These are phyloP conservation scores for Scylla paramamosain DNA, from an alignment of 1,140 invertebrate genomes.

Conservation along the genomic window DNA sequence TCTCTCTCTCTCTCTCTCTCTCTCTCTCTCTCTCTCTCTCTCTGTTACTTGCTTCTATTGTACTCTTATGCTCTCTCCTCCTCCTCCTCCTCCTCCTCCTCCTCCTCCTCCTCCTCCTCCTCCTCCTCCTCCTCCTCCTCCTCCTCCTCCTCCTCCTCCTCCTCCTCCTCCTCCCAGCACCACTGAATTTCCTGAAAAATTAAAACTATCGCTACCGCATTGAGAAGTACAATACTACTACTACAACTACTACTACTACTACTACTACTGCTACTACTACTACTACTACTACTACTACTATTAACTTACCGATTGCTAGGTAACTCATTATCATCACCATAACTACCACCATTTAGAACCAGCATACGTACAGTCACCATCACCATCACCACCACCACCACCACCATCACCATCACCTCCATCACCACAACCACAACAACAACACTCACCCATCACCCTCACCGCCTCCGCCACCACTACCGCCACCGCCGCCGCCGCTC, in stretches of 20 bases:
- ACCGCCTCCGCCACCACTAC: neutral
- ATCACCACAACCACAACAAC: neutral
- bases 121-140: neutral
- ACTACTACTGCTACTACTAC: neutral
- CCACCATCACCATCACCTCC: neutral
- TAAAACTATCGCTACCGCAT: neutral
- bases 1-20: neutral
- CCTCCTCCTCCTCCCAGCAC: neutral
- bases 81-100: neutral
- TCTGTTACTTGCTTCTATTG: neutral
- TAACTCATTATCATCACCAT: neutral
- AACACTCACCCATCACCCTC: neutral
- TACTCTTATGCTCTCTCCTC: neutral
- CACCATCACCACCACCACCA: neutral
- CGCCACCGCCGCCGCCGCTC: neutral
- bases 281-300: neutral
- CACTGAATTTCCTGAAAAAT: neutral
- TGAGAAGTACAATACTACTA: neutral
- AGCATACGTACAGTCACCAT: neutral
- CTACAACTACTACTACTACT: neutral
- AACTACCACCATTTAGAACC: neutral
- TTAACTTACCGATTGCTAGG: neutral
- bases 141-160: conserved; percentile 9
- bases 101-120: neutral
- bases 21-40: neutral